phyloP scores from a whole-genome alignment of 2,113 vertebrate species.

The Osmerus eperlanus region DNA sequence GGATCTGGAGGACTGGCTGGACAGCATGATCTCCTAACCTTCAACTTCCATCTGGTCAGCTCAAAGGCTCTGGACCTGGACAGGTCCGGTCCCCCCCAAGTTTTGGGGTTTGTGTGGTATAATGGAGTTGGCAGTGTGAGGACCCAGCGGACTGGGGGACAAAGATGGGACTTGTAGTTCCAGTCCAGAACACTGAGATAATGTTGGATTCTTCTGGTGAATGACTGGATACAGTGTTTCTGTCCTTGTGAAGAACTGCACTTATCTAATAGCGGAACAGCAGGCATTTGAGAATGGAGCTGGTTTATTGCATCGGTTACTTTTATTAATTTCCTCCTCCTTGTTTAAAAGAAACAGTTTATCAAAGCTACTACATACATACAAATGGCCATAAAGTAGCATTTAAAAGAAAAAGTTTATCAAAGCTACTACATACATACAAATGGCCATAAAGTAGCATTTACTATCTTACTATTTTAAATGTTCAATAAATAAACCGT shows the following conservation, averaged over 20 bases:
- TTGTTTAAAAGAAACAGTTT: conserved; percentile 71
- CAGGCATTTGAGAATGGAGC: conserved; percentile 9
- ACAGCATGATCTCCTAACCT: conserved; percentile 91
- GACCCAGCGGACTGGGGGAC: conserved; percentile 88
- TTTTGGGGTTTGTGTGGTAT: too few species aligned
- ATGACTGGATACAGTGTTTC: not conserved
- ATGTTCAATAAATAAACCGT: conserved; percentile 49
- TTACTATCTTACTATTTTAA: conserved; percentile 51
- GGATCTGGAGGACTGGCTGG: conserved; percentile 94
- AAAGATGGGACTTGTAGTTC: not conserved
- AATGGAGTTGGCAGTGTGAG: not conserved
- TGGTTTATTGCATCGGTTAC: conserved; percentile 87
- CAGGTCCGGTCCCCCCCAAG: too few species aligned
- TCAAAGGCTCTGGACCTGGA: too few species aligned
- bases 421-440: conserved; percentile 82
- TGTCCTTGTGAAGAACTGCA: not conserved
- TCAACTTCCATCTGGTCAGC: not conserved
- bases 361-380: conserved; percentile 81
- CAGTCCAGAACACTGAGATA: too few species aligned
- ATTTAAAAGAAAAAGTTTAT: too few species aligned
- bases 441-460: conserved; percentile 73
- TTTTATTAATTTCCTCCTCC: conserved; percentile 77
- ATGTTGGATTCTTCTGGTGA: not conserved
- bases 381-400: conserved; percentile 76
- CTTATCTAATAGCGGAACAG: not conserved